Evolutionary conservation across 2,797 vertebrate species (phyloP).

Genomic region (Cephalopachus bancanus): DNA sequence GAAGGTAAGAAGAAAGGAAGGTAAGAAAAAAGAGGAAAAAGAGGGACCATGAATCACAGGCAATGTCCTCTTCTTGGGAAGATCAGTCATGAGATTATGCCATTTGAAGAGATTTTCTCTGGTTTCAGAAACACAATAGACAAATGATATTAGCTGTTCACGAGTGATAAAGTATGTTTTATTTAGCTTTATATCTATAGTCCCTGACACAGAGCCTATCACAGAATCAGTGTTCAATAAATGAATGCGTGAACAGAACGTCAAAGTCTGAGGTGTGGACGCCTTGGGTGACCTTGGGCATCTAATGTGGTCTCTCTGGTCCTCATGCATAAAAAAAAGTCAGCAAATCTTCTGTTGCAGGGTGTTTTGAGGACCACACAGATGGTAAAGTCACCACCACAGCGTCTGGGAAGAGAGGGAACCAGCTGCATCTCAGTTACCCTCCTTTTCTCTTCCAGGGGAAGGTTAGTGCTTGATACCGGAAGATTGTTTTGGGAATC

Average conservation of each 20-base stretch:
- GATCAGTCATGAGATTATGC: neutral
- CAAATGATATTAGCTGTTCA: neutral
- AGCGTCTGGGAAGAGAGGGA: neutral
- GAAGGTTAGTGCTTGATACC: neutral
- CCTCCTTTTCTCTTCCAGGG: neutral
- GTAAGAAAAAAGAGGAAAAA: neutral
- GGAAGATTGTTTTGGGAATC: neutral
- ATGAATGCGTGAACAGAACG: neutral
- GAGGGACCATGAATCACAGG: neutral
- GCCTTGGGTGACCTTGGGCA: neutral
- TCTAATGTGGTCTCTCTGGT: neutral
- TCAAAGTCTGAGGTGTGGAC: neutral
- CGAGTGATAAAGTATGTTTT: slow-evolving; percentile 3
- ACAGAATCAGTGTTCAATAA: neutral
- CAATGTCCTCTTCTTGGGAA: neutral
- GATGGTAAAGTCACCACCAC: neutral
- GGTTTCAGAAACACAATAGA: neutral
- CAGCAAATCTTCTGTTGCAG: neutral
- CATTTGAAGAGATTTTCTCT: slow-evolving; percentile 28
- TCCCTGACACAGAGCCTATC: neutral
- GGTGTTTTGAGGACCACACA: neutral
- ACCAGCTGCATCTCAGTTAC: neutral
- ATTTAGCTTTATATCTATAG: neutral
- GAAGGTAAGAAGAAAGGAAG: neutral
- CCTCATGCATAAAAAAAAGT: neutral